Evolutionary conservation across 2,888 invertebrate genomes (phyloP), one percentile per base, ranked within the genome.

Genomic region (Heliconius hortense): DNA sequence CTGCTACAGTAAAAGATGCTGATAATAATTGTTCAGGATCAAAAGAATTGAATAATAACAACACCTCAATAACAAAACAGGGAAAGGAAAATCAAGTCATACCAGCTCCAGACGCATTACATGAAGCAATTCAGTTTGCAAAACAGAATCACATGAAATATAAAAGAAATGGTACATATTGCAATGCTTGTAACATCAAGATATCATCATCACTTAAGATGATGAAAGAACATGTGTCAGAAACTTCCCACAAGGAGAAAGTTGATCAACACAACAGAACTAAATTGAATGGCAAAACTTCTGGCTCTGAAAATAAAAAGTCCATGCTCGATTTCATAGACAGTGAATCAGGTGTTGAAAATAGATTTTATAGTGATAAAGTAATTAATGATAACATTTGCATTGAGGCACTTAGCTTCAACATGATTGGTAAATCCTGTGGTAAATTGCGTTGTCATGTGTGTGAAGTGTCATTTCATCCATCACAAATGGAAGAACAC

Each of bases 161-260:
- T 76, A 82, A 83, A 31, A 31, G 79, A 48, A 64, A 74, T 1
- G 80, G 80, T 67, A 84, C 84, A 24, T 83, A 79, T 56, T 87
- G 86, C 68, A 80, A 78, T 26, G 53, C 75, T 24, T 87, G 86
- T 78, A 74, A 81, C 59, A 80, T 81, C 3, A 82, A 77, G 69
- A 73, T 87, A 3, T 83, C 84, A 0, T 82, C 83, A 2, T 78
- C 82, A 4, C 31, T 86, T 3, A 80, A 79, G 15, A 79, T 80
- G 28, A 83, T 88, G 82, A 82, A 82, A 71, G 85, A 87, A 74
- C 88, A 88, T 69, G 82, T 85, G 0, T 48, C 76, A 10, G 88
- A 86, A 15, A 79, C 75, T 13, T 73, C 73, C 1, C 89, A 89
- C 72, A 84, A 79, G 56, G 83, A 70, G 64, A 81, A 78, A 48